Evolutionary conservation across 2,888 invertebrate species (phyloP).

Genomic region (Netelia virgata): DNA sequence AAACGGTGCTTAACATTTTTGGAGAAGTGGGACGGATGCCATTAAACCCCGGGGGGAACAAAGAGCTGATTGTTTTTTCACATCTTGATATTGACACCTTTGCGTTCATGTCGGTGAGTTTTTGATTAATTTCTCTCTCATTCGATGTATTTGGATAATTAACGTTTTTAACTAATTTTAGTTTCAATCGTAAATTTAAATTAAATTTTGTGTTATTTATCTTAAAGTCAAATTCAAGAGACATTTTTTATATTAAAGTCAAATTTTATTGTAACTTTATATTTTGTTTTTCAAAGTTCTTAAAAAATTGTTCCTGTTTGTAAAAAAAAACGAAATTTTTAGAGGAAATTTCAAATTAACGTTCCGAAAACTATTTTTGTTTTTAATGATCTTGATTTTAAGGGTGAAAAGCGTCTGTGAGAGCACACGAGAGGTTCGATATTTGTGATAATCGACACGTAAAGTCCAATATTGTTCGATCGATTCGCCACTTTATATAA

Average conservation of each 20-base stretch:
- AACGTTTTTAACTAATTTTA: neutral
- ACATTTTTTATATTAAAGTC: neutral
- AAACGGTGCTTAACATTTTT: neutral
- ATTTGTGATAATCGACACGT: no score
- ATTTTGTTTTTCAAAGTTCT: neutral
- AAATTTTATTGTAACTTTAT: neutral
- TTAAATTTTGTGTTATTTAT: neutral
- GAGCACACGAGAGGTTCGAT: no score
- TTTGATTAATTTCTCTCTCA: neutral
- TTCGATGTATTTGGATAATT: neutral
- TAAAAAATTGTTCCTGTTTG: neutral
- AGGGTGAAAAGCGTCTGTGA: no score
- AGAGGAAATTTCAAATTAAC: neutral
- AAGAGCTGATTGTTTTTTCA: conserved; percentile 7
- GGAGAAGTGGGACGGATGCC: neutral
- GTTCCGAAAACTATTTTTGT: neutral
- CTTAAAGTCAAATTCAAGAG: neutral
- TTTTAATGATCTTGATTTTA: neutral
- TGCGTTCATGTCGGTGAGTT: conserved; percentile 21
- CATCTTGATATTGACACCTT: neutral
- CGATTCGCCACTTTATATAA: neutral
- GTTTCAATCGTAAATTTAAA: neutral
- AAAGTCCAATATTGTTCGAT: neutral
- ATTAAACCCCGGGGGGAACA: neutral
- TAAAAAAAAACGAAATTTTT: neutral